Evolutionary conservation across 2,113 vertebrate species (phyloP).

Genomic region (Podarcis raffonei): DNA sequence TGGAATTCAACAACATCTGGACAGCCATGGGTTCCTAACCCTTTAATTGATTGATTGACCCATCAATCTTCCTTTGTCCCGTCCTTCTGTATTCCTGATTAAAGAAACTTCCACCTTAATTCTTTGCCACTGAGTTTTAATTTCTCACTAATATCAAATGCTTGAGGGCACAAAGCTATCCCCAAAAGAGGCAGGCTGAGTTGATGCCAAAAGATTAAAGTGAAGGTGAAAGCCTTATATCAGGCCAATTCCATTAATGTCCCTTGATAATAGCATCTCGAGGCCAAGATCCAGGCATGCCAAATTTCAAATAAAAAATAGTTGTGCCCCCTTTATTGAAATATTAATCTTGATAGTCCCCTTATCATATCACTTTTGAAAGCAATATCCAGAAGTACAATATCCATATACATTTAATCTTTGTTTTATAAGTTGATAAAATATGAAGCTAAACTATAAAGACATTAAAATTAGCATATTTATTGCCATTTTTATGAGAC

Average conservation of each 20-base stretch:
- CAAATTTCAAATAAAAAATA: conserved; percentile 57
- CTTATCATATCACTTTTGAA: conserved; percentile 52
- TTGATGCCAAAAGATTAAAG: conserved; percentile 39
- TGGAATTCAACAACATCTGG: too few relatives aligned
- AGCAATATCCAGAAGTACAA: conserved; percentile 51
- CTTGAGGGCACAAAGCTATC: conserved; percentile 15
- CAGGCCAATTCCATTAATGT: conserved; percentile 51
- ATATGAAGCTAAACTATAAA: conserved; percentile 63
- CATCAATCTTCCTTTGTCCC: too few relatives aligned
- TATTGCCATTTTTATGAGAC: conserved; percentile 69
- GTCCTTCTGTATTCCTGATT: neutral
- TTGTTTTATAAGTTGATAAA: conserved; percentile 71
- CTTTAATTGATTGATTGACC: too few relatives aligned
- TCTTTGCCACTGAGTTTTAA: conserved; percentile 2
- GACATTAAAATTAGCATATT: conserved; percentile 70
- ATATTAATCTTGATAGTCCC: conserved; percentile 57
- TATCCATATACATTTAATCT: conserved; percentile 62
- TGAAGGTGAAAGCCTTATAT: conserved; percentile 46
- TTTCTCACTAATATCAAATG: conserved; percentile 24
- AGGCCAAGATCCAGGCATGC: conserved; percentile 41
- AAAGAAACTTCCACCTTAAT: conserved; percentile 26
- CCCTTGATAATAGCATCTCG: conserved; percentile 36
- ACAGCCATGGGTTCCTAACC: too few relatives aligned
- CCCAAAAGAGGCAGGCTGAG: neutral
- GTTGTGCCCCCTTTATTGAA: conserved; percentile 46